A percentile compares a stretch with the other conserved stretches of the same genome.
Conservation (phyloP, 2,888 invertebrate species). For the Deroplatys truncata region DNA sequence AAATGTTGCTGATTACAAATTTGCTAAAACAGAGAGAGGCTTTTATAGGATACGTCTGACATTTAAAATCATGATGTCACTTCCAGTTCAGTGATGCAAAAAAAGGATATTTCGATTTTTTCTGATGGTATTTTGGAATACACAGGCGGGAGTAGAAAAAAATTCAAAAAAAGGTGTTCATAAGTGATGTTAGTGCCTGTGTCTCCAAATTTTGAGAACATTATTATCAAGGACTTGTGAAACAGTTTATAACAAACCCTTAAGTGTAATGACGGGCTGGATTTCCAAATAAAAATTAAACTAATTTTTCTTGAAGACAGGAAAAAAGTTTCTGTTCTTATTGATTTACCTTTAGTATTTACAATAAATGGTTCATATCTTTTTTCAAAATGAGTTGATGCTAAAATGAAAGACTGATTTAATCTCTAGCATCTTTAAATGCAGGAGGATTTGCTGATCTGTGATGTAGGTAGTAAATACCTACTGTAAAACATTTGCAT, state of each 20-base stretch:
- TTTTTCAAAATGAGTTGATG: not conserved
- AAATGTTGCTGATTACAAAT: not conserved
- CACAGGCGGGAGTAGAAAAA: not conserved
- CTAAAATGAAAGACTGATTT: not conserved
- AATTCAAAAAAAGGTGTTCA: not conserved
- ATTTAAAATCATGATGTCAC: constrained; percentile 12
- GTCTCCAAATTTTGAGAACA: not conserved
- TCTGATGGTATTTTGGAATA: not conserved
- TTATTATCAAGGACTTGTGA: not conserved
- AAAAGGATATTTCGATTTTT: not conserved
- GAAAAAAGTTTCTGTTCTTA: not conserved
- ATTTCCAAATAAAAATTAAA: not conserved
- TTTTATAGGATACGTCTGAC: not conserved
- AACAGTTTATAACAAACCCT: not conserved
- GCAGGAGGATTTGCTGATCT: not conserved
- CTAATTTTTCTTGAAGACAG: not conserved
- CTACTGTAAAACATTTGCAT: not conserved
- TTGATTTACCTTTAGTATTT: not conserved
- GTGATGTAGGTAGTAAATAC: not conserved
- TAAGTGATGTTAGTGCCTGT: not conserved
- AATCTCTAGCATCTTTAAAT: not conserved
- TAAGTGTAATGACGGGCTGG: not conserved
- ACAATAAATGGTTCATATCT: not conserved
- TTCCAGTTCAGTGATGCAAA: not conserved
- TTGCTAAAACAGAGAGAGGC: constrained; percentile 13